These are phyloP conservation scores for Melopsittacus undulatus DNA, from an alignment of 2,797 vertebrate species.

Conservation along the genomic window DNA sequence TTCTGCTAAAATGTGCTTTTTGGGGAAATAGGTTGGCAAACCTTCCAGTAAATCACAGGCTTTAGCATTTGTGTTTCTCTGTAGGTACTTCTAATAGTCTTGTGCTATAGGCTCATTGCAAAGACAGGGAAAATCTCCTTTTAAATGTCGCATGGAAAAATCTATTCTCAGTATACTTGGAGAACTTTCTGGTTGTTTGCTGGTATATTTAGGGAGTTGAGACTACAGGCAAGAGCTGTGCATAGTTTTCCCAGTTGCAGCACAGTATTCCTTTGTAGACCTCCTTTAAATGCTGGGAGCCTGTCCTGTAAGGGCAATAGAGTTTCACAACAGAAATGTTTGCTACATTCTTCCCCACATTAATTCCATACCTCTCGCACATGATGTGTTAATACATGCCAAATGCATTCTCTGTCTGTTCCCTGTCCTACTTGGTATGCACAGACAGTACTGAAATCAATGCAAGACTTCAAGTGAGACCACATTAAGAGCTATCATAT, in stretches of 20 bases:
- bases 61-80: not conserved
- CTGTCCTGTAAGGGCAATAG: not conserved
- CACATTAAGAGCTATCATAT: slow-evolving; percentile 20
- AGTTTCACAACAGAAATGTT: not conserved
- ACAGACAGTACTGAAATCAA: slow-evolving; percentile 69
- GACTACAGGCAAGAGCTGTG: too few species aligned
- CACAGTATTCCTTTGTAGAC: not conserved
- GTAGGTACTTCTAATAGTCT: too few species aligned
- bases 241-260: not conserved
- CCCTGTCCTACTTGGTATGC: slow-evolving; percentile 27
- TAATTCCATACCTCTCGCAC: not conserved
- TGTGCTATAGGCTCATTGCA: too few species aligned
- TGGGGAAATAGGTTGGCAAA: not conserved
- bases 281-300: not conserved
- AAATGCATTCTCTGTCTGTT: not conserved
- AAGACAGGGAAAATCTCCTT: too few species aligned
- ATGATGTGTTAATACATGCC: not conserved
- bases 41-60: not conserved
- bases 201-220: too few species aligned
- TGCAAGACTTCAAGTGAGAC: slow-evolving; percentile 53
- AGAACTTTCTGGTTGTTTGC: too few species aligned
- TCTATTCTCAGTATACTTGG: too few species aligned
- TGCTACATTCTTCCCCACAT: not conserved
- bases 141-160: too few species aligned
- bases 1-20: not conserved